Conservation (phyloP, 2,113 vertebrate genomes). For the Otolemur garnettii region DNA sequence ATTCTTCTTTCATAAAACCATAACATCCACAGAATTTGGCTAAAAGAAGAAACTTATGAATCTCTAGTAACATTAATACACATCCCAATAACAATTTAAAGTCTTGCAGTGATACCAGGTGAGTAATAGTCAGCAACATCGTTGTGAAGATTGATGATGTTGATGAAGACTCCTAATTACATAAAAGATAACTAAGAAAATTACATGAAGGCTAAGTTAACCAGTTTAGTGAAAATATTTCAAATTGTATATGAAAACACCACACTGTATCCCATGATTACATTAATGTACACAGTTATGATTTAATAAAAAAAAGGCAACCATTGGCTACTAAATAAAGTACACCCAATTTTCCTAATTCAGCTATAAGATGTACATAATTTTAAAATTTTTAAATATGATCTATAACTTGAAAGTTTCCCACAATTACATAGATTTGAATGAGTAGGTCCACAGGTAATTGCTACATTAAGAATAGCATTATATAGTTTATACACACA, state of each 20-base stretch:
- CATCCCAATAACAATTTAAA: not conserved
- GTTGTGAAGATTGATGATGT: not conserved
- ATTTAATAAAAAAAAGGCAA: not conserved
- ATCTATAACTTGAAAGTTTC: slow-evolving; percentile 23
- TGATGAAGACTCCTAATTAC: not conserved
- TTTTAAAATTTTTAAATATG: not conserved
- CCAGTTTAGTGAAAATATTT: no score
- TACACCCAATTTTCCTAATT: not conserved
- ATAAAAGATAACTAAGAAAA: not conserved
- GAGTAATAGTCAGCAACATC: not conserved
- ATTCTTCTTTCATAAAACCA: not conserved
- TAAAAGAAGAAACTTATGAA: not conserved
- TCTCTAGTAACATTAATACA: not conserved
- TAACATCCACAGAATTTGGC: not conserved
- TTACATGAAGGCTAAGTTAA: no score
- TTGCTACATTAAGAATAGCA: not conserved
- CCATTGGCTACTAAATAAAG: not conserved
- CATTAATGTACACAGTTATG: no score
- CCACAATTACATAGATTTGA: not conserved
- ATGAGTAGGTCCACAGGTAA: not conserved
- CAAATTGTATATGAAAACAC: no score
- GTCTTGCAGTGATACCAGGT: not conserved
- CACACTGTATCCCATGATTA: no score
- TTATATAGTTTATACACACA: not conserved
- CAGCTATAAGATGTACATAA: not conserved